These are phyloP conservation scores for Mnemiopsis leidyi DNA, from an alignment of 37 sponge, comb jelly and placozoan species.

Conservation along the genomic window DNA sequence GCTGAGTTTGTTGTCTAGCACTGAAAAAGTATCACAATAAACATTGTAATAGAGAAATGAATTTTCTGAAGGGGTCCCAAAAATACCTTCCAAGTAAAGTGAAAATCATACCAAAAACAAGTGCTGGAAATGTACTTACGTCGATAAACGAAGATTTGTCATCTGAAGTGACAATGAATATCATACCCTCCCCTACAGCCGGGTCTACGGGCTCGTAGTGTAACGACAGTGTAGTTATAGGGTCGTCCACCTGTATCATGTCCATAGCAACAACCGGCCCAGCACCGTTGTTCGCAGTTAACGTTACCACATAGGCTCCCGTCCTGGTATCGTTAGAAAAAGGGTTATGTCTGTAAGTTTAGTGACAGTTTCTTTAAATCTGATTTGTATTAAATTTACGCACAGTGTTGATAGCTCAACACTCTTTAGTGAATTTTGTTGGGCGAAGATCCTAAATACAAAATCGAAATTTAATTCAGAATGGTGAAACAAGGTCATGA, in stretches of 20 bases:
- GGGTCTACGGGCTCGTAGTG: neutral
- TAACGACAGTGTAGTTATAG: neutral
- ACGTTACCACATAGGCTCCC: neutral
- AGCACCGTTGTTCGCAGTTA: conserved; percentile 27
- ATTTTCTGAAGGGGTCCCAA: neutral
- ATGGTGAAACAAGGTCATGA: too few relatives aligned
- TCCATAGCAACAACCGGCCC: conserved; percentile 1
- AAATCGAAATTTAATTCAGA: too few relatives aligned
- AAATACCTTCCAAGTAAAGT: neutral
- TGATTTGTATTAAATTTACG: too few relatives aligned
- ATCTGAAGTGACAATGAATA: neutral
- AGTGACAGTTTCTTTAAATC: too few relatives aligned
- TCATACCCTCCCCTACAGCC: conserved; percentile 25
- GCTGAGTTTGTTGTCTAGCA: neutral
- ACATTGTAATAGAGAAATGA: too few relatives aligned
- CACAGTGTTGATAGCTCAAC: too few relatives aligned
- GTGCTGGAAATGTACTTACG: neutral
- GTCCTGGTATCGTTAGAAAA: too few relatives aligned
- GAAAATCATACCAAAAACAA: neutral
- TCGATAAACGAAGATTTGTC: neutral
- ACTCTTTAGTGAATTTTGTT: too few relatives aligned
- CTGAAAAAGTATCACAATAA: neutral
- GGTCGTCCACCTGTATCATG: neutral
- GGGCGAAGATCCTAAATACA: too few relatives aligned
- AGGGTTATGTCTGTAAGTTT: too few relatives aligned